Evolutionary conservation across 2,797 vertebrate species (phyloP), one percentile per base, ranked within the genome.

Genomic region (Mormyrus proboscirostris): DNA sequence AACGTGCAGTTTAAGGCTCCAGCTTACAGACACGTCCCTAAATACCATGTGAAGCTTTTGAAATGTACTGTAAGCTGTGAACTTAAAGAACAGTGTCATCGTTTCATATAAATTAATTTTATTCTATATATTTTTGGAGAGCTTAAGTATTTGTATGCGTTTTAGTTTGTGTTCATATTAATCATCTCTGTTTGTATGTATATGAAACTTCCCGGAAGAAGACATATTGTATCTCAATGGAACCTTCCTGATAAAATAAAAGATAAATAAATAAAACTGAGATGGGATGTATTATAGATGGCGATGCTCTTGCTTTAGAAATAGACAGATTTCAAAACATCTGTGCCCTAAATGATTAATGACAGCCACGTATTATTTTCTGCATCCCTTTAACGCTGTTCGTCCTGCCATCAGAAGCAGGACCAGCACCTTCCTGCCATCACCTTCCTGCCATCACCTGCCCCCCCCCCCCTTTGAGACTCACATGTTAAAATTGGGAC

Each of bases 301-400:
- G 22, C 89, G 62, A 29, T 14, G 86, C 76, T 19, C 3, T 41
- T 19, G 44, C 44, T 57, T 83, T 47, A 49, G 83, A 89, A 69
- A 29, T 84, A 89, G 84, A 33, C 88, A 87, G 65, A 90, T 89
- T 90, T 90, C 59, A 4, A 6, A 92, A 92, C 94, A 94, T 95
- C 93, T 94, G 94, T 91, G 90, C 92, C 91, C 92, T 95, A 91
- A 95, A 95, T 94, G 93, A 95, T 94, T 95, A 91, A 95, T 83
- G 87, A 76, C 49, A 83, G 88, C 41, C 92, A 91, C 93, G 90
- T 82, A 89, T 87, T 92, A 90, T 91, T 88, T 87, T 55, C 65
- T 57, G 65, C 87, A 88, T 69, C 51, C 76, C 41, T 41, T 62
- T 84, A 47, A 19, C 59, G 4, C 53, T 6, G 53, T 55, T 19